Conservation (phyloP, 2,888 invertebrate genomes). For the Ectropis crepuscularia region DNA sequence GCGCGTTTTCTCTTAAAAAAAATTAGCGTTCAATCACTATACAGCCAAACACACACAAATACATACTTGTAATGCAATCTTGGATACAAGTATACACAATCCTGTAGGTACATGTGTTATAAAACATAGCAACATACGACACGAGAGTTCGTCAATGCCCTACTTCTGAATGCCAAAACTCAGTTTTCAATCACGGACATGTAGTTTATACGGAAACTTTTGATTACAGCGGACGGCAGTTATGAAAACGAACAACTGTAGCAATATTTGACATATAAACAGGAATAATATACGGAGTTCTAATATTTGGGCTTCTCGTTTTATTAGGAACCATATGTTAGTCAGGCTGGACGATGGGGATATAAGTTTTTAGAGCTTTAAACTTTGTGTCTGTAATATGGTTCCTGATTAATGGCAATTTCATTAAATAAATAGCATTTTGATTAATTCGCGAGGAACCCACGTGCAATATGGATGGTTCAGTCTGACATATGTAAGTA, state of each 20-base stretch:
- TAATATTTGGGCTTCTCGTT: constrained; percentile 31
- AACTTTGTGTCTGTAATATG: neutral
- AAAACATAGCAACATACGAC: neutral
- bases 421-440: too few species aligned
- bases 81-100: too few species aligned
- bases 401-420: too few species aligned
- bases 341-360: constrained; percentile 1
- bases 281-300: constrained; percentile 28
- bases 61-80: too few species aligned
- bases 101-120: neutral
- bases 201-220: constrained; percentile 54
- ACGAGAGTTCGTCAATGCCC: neutral
- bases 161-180: constrained; percentile 34
- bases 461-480: too few species aligned
- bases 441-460: too few species aligned
- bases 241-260: constrained; percentile 45
- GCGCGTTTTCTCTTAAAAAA: too few species aligned
- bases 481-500: too few species aligned
- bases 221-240: constrained; percentile 48
- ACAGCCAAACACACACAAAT: too few species aligned
- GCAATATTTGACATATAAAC: constrained; percentile 45
- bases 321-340: constrained; percentile 29
- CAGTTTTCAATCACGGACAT: constrained; percentile 35
- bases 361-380: constrained; percentile 16
- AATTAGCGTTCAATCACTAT: too few species aligned